Base-by-base conservation (phyloP, 2,797 vertebrate species). In the Gallinago stenura region DNA sequence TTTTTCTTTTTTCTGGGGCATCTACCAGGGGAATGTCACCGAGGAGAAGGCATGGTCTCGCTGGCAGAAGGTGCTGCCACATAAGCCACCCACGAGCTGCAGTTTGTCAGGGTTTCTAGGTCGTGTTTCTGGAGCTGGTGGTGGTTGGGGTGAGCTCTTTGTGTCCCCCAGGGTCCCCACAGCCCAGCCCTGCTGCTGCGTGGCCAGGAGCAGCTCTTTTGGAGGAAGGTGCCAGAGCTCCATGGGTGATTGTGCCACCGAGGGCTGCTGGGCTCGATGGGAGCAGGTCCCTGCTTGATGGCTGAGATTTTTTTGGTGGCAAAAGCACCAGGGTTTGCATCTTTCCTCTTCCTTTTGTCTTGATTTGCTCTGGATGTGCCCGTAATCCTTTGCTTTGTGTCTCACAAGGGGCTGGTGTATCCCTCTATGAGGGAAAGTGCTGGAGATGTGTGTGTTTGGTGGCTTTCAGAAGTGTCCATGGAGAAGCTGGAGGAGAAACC, bases 11-110 rank as follows among this genome's bases (percentile, higher is more conserved):
- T 39, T 7, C 25, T 17, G 75, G 65, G 33, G 8, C 21, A 21
- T 46, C 51, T 45, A 51, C 69, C n/a, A 35, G 69, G 57, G 50
- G 18, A 30, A 8, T 0, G 2, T 19, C 37, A 37, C 37, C 9
- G 4, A 3, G 56, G 68, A 31, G 20, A 24, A 3, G 4, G 18
- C 0, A 3, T 3, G 11, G 48, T 61, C 58, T 33, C 0, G 12
- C 48, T 54, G 77, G n/a, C 18, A 14, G 46, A 33, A 66, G 22
- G 53, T 79, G 41, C 41, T 65, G 78, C 73, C 24, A 0, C 19
- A 6, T 7, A 31, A 78, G 72, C 54, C 50, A 35, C 66, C 56
- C 56, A 6, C 1, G 15, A 51, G 12, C 54, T 86, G 54, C 12
- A 4, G 2, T 10, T 31, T 10, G 21, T 9, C 43, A 25, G 19